A percentile compares a stretch with the other conserved stretches of the same genome.
phyloP scores from a whole-genome alignment of 2,797 vertebrate species.

The Trichosurus vulpecula region DNA sequence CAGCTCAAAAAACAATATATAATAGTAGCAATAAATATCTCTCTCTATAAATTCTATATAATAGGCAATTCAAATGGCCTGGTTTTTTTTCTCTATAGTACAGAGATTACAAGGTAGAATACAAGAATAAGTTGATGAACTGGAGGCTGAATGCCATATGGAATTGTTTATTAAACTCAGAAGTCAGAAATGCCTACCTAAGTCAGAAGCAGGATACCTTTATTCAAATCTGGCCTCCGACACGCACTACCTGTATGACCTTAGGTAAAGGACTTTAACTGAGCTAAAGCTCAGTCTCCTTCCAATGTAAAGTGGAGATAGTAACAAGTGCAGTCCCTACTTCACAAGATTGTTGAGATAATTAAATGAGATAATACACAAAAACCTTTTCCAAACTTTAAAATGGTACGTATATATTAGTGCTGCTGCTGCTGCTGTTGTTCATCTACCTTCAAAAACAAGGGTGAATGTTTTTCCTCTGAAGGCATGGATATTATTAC shows the following conservation, averaged over 20 bases:
- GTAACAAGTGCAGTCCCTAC: background rate
- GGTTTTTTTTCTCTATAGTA: background rate
- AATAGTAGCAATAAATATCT: background rate
- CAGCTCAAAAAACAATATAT: background rate
- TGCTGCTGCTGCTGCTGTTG: background rate
- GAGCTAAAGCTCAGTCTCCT: background rate
- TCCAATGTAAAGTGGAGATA: background rate
- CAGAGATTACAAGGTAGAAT: background rate
- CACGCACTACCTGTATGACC: background rate
- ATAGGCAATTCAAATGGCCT: background rate
- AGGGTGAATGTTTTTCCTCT: background rate
- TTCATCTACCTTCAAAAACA: conserved; percentile 3
- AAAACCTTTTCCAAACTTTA: background rate
- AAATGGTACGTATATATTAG: background rate
- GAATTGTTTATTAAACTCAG: background rate
- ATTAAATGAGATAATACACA: background rate
- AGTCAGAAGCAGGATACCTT: background rate
- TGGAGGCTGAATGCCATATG: background rate
- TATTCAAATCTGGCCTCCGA: background rate
- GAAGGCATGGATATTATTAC: background rate
- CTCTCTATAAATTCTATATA: background rate
- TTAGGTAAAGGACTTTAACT: background rate
- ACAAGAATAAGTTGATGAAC: background rate
- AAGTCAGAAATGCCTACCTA: background rate
- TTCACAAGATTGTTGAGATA: background rate